A percentile compares a stretch with the other conserved stretches of the same genome.
Evolutionary conservation across 2,888 invertebrate species (phyloP).

Genomic region (Trichogramma evanescens): DNA sequence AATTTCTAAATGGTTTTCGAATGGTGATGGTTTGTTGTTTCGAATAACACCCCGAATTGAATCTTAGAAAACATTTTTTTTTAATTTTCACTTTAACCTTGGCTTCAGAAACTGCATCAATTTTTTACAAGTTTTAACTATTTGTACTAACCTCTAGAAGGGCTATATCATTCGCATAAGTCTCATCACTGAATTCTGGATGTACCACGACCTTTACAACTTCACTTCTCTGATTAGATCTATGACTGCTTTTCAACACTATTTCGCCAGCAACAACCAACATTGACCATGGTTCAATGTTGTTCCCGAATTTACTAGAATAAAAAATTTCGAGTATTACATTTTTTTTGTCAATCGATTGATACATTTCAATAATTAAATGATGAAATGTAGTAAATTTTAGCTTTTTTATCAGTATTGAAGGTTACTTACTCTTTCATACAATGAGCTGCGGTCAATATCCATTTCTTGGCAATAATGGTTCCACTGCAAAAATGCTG

Average conservation of each 20-base stretch:
- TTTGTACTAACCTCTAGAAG: constrained; percentile 29
- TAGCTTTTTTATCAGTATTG: background rate
- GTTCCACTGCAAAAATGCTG: constrained; percentile 38
- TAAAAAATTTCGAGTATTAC: background rate
- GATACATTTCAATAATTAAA: background rate
- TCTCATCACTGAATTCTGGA: constrained; percentile 14
- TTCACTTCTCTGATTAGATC: constrained; percentile 24
- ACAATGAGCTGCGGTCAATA: constrained; percentile 38
- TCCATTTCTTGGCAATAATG: constrained; percentile 25
- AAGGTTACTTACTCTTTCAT: constrained; percentile 27
- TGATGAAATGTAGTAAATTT: background rate
- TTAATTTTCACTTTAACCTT: no score
- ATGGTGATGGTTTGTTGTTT: no score
- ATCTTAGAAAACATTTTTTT: no score
- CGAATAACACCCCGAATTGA: no score
- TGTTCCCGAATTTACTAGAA: background rate
- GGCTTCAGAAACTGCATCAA: no score
- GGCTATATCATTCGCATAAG: constrained; percentile 35
- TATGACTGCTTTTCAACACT: constrained; percentile 12
- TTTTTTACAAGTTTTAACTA: background rate
- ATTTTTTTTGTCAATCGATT: background rate
- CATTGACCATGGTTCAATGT: constrained; percentile 26
- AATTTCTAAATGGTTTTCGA: no score
- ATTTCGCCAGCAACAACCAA: constrained; percentile 31
- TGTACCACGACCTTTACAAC: constrained; percentile 28